Evolutionary conservation across 2,888 invertebrate species (phyloP), one percentile per base, ranked within the genome.

Genomic region (Thyatira batis): DNA sequence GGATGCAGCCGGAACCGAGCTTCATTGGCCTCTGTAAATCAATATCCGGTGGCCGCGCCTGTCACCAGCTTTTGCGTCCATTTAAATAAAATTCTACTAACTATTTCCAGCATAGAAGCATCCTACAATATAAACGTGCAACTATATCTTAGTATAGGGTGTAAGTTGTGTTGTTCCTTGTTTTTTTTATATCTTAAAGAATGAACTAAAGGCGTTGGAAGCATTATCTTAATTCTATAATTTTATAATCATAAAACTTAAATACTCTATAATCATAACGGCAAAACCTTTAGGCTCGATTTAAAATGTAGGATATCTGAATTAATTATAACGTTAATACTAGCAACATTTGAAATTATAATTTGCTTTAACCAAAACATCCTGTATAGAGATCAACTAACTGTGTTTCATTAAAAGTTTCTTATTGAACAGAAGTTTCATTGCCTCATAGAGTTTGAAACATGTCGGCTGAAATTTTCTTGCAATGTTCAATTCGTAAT

Each of bases 401-500:
- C 78, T 75, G 72, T 80, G 84, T 87, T 89, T 89, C 86, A 89
- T 89, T 89, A 89, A 89, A 89, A 89, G 85, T 89, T 89, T 85
- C 71, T 76, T 80, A 80, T 78, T 73, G 82, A 81, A 75, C 73
- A 60, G 61, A 84, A 87, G 76, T 87, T 87, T 74, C 79, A 81
- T 82, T 82, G 80, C 80, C 73, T 80, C 76, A 78, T 76, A 68
- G 71, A 84, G 80, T 82, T 81, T 65, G 72, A 79, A 85, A 82
- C 79, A 85, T 87, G 80, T 80, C 66, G 78, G 72, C 54, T 75
- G 78, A 80, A 79, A 80, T 78, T 81, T 82, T 82, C 82, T 81
- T 81, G 73, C 73, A 74, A 80, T 81, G 76, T 77, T 80, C 73
- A 73, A 78, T 79, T 71, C 70, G 63, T 73, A 76, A 69, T 69